Conservation (phyloP, 1,140 invertebrate species). For the Cataglyphis hispanica region DNA sequence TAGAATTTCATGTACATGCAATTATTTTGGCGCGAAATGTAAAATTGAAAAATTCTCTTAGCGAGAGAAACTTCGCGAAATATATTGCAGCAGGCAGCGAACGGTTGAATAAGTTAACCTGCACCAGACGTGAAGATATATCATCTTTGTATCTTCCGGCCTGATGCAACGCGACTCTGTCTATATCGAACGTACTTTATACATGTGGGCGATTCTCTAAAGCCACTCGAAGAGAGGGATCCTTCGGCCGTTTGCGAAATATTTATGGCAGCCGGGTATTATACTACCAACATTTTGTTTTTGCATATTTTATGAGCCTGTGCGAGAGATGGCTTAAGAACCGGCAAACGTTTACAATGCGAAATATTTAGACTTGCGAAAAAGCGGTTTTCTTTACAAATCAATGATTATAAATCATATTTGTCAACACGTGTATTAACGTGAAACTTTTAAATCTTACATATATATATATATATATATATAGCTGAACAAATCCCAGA, state of each 20-base stretch:
- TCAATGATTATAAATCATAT: not conserved
- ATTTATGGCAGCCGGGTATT: slow-evolving; percentile 46
- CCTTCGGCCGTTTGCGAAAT: slow-evolving; percentile 39
- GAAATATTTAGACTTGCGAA: not conserved
- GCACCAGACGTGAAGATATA: slow-evolving; percentile 35
- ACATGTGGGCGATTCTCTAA: slow-evolving; percentile 39
- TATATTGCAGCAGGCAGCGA: not conserved
- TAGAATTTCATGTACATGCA: not conserved
- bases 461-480: not conserved
- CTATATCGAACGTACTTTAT: slow-evolving; percentile 38
- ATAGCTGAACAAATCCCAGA: slow-evolving; percentile 8
- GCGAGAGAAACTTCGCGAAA: not conserved
- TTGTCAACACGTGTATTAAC: not conserved
- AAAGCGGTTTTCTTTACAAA: not conserved
- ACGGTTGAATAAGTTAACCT: slow-evolving; percentile 36
- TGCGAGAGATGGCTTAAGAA: not conserved
- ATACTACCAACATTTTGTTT: slow-evolving; percentile 28
- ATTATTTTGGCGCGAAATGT: not conserved
- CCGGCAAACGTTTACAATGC: slow-evolving; percentile 20
- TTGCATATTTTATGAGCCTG: slow-evolving; percentile 11
- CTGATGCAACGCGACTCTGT: slow-evolving; percentile 1
- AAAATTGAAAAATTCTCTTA: not conserved
- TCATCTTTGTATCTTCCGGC: slow-evolving; percentile 8
- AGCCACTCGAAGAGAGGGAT: slow-evolving; percentile 48
- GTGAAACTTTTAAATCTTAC: not conserved